Base-by-base conservation (phyloP, 2,888 invertebrate genomes). In the Apotomis capreana region DNA sequence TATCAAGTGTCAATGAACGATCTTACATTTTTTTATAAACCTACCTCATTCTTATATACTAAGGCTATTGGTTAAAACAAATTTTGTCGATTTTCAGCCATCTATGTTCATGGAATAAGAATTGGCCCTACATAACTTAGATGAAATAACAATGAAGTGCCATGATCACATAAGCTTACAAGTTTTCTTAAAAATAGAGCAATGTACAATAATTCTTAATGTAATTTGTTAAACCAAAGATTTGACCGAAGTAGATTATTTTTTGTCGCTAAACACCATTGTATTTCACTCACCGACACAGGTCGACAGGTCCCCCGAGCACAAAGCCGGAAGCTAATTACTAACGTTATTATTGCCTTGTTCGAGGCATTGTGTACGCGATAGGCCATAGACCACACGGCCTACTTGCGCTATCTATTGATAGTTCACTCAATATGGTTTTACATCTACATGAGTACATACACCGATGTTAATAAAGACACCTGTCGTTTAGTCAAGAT, bases 211-310 rank as follows among this genome's bases (percentile, higher is more conserved):
- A 26, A 26, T 26, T 26, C 26, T 26, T 26, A 26, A 2, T 26
- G 26, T 26, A 26, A 26, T 26, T 26, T 26, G 26, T 26, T 2
- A 26, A 26, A 2, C 26, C 1, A 26, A 26, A 26, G 2, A 26
- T 2, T 2, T 2, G 1, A 26, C 26, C 26, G 26, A 26, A 26
- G 26, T 26, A 26, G 26, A 26, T 26, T 26, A 26, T 26, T 26
- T 26, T 26, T 26, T 49, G 9, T 49, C 5, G 8, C 49, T 49
- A 10, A 4, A 51, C 12, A 55, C 55, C 40, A 49, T 64, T 81
- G 76, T 83, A 85, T 84, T 26, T 26, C 26, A 26, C 26, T 26
- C 26, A 26, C 26, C 85, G 83, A 81, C 77, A 51, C 84, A 82
- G 84, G 40, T 5, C 85, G 81, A 76, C 79, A 75, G 74, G 80